These are phyloP conservation scores for Pseudanteris insignis DNA, from an alignment of 2,888 invertebrate species.

Conservation along the genomic window DNA sequence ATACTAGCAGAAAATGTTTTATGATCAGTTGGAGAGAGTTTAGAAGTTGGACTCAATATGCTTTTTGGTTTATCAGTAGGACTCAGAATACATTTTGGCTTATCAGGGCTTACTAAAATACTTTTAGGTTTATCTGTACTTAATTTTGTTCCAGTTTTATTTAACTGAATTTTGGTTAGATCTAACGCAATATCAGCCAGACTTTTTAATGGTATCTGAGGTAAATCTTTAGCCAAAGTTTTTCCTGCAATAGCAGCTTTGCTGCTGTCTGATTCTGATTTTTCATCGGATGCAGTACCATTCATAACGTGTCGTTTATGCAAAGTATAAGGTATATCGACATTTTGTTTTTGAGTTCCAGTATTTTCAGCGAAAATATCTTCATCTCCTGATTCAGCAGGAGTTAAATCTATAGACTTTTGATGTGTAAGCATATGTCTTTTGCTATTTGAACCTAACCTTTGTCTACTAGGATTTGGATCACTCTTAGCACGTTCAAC, in stretches of 20 bases:
- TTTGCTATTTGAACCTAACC: constrained; percentile 78
- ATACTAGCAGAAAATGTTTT: constrained; percentile 47
- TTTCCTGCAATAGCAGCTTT: constrained; percentile 49
- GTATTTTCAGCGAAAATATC: constrained; percentile 75
- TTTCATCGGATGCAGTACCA: constrained; percentile 73
- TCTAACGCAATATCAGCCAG: constrained; percentile 58
- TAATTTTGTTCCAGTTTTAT: constrained; percentile 45
- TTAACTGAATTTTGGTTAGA: constrained; percentile 54
- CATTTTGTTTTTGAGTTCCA: constrained; percentile 65
- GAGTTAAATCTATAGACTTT: constrained; percentile 85
- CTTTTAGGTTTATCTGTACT: constrained; percentile 67
- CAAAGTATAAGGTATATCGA: constrained; percentile 83
- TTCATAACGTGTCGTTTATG: constrained; percentile 88
- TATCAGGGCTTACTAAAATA: constrained; percentile 53
- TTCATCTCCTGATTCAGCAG: constrained; percentile 86
- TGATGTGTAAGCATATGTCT: constrained; percentile 85
- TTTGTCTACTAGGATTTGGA: constrained; percentile 80
- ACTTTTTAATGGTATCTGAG: constrained; percentile 56
- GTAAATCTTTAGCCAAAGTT: constrained; percentile 53
- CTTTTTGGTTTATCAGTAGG: constrained; percentile 55
- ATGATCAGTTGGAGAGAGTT: constrained; percentile 57
- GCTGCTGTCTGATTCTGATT: constrained; percentile 59
- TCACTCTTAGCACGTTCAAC: constrained; percentile 88
- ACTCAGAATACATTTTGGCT: constrained; percentile 54
- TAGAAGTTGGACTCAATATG: constrained; percentile 54